These are phyloP conservation scores for Tetranychus truncatus DNA, from an alignment of 2,888 invertebrate species.

Conservation along the genomic window DNA sequence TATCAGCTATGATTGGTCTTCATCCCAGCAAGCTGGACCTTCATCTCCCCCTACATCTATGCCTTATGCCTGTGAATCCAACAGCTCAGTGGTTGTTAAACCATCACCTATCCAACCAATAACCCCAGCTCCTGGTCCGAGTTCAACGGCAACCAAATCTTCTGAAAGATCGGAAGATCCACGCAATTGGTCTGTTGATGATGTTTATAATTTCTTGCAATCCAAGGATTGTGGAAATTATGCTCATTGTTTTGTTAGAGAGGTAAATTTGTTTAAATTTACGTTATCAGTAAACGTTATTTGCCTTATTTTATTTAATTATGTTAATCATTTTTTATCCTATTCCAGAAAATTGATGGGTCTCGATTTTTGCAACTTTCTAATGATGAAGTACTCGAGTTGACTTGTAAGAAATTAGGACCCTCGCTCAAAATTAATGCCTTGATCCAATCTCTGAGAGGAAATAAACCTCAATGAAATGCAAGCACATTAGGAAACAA, in stretches of 20 bases:
- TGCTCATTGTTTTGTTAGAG: slow-evolving; percentile 42
- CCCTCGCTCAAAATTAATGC: slow-evolving; percentile 82
- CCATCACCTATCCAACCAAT: slow-evolving; percentile 15
- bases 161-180: slow-evolving; percentile 32
- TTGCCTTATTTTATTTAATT: neutral
- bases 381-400: slow-evolving; percentile 71
- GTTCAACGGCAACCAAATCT: neutral
- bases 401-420: slow-evolving; percentile 81
- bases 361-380: slow-evolving; percentile 55
- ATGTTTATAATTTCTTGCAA: slow-evolving; percentile 71
- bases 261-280: slow-evolving; percentile 31
- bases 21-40: neutral
- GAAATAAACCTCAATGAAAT: neutral
- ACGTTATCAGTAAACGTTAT: neutral
- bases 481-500: neutral
- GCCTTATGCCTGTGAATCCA: neutral
- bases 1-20: neutral
- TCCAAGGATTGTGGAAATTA: slow-evolving; percentile 57
- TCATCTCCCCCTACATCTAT: slow-evolving; percentile 8
- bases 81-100: slow-evolving; percentile 16
- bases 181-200: slow-evolving; percentile 57
- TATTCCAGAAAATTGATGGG: slow-evolving; percentile 46
- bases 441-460: slow-evolving; percentile 59
- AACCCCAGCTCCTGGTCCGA: neutral
- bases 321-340: neutral